Evolutionary conservation across 1,140 invertebrate genomes (phyloP).

Genomic region (Drosophila erecta): DNA sequence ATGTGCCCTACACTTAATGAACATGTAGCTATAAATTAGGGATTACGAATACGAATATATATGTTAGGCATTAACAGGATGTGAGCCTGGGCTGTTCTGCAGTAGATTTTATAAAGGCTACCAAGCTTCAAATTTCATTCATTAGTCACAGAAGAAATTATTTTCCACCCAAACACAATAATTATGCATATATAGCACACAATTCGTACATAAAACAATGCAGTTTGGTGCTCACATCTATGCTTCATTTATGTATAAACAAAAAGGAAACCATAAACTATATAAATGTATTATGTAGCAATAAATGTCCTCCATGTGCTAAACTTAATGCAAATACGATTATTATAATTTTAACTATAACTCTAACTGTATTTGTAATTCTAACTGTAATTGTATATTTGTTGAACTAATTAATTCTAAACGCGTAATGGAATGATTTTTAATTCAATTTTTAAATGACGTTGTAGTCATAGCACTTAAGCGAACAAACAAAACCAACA

Average conservation of each 20-base stretch:
- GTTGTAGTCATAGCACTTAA: constrained; percentile 78
- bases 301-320: constrained; percentile 84
- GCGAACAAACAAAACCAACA: constrained; percentile 55
- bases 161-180: constrained; percentile 9
- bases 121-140: not conserved
- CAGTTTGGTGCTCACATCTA: constrained; percentile 15
- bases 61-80: constrained; percentile 16
- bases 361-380: constrained; percentile 44
- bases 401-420: constrained; percentile 71
- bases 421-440: constrained; percentile 51
- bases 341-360: constrained; percentile 47
- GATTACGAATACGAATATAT: constrained; percentile 15
- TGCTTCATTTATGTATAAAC: constrained; percentile 45
- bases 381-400: constrained; percentile 65
- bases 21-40: constrained; percentile 5
- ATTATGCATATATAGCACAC: constrained; percentile 9
- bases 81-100: constrained; percentile 5
- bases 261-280: constrained; percentile 47
- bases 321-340: constrained; percentile 67
- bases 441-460: constrained; percentile 77
- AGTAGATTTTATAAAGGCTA: not conserved
- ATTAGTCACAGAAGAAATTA: constrained; percentile 12
- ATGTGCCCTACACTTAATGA: constrained; percentile 70
- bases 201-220: constrained; percentile 6
- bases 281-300: constrained; percentile 75